Conservation (phyloP, 2,113 vertebrate species). For the Sceloporus undulatus region DNA sequence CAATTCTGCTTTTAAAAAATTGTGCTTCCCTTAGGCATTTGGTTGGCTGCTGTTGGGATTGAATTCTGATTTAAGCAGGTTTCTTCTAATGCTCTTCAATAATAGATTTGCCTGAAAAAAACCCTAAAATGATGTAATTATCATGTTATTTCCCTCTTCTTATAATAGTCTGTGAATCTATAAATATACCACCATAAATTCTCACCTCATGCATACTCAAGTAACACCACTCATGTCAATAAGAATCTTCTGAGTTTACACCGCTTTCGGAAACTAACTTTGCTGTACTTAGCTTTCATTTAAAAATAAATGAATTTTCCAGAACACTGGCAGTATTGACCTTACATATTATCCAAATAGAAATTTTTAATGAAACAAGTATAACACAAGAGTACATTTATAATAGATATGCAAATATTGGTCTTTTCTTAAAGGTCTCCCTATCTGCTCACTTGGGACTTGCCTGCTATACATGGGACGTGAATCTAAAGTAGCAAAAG, state of each 20-base stretch:
- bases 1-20: too few relatives aligned
- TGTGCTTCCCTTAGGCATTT: neutral
- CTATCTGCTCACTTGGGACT: slow-evolving; percentile 78
- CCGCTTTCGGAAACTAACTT: slow-evolving; percentile 69
- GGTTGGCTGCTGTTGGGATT: neutral
- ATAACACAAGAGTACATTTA: slow-evolving; percentile 78
- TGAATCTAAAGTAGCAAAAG: slow-evolving; percentile 59
- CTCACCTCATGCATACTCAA: slow-evolving; percentile 21
- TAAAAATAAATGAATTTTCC: slow-evolving; percentile 85
- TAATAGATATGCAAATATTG: slow-evolving; percentile 90
- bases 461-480: slow-evolving; percentile 62
- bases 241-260: slow-evolving; percentile 38
- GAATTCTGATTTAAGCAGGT: neutral
- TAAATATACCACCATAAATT: slow-evolving; percentile 42
- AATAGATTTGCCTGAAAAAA: slow-evolving; percentile 46
- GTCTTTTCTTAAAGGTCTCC: slow-evolving; percentile 88
- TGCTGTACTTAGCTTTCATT: slow-evolving; percentile 79
- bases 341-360: slow-evolving; percentile 87
- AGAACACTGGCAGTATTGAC: slow-evolving; percentile 85
- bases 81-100: slow-evolving; percentile 27
- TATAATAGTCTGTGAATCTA: neutral
- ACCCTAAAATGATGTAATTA: slow-evolving; percentile 60
- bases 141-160: slow-evolving; percentile 34
- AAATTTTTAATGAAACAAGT: slow-evolving; percentile 87
- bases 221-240: slow-evolving; percentile 21